Conservation (phyloP, 2,797 vertebrate species). For the Allochrocebus solatus region DNA sequence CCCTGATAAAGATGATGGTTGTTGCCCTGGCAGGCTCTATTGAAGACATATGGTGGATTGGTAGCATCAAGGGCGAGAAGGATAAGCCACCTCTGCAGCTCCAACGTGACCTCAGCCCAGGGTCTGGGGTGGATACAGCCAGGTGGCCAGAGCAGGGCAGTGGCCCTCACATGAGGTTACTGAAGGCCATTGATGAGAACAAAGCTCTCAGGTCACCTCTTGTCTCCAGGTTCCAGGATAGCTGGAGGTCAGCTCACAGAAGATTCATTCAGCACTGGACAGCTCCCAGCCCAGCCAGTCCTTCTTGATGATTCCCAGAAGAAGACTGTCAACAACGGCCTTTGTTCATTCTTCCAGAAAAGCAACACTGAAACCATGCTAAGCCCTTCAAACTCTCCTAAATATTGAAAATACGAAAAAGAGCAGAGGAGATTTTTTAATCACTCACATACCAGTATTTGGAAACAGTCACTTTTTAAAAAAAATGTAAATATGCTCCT, state of each 20-base stretch:
- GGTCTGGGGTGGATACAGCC: background rate
- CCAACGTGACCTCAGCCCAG: background rate
- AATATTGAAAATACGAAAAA: background rate
- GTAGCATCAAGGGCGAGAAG: background rate
- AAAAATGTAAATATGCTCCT: conserved; percentile 1
- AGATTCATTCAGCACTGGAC: conserved; percentile 45
- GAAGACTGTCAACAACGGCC: background rate
- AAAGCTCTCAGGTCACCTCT: conserved; percentile 20
- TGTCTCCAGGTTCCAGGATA: background rate
- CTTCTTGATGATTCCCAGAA: background rate
- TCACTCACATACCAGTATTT: background rate
- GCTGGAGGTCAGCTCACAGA: background rate
- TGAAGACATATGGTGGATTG: background rate
- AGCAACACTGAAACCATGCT: background rate
- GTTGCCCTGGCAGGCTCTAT: background rate
- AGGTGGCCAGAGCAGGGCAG: background rate
- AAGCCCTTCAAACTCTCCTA: background rate
- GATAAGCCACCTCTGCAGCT: background rate
- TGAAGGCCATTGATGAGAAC: background rate
- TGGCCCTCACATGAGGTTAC: background rate
- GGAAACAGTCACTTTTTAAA: background rate
- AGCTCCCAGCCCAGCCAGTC: conserved; percentile 13
- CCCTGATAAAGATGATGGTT: background rate
- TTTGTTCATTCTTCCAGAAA: conserved; percentile 54
- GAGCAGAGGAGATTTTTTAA: background rate